Base-by-base conservation (phyloP, 2,113 vertebrate species). In the Oncorhynchus mykiss region DNA sequence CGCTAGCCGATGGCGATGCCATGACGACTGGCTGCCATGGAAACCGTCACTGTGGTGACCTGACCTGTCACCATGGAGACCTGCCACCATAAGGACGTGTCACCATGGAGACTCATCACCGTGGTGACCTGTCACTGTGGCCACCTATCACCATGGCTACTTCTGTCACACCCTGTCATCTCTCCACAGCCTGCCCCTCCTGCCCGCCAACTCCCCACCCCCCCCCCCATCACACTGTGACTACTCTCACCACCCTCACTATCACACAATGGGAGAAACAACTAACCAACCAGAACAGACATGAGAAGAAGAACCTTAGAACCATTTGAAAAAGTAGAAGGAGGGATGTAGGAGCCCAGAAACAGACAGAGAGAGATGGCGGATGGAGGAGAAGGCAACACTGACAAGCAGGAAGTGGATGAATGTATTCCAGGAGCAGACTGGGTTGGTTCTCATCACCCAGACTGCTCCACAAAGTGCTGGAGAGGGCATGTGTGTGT, bases 191-290 rank as follows among this genome's bases (percentile, higher is more conserved):
- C 76, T 79, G n/a, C 67, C 54, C 54, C 12, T 13, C 14, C 27
- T 18, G 31, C 16, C 34, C 34, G 34, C 60, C 51, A 57, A 48
- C 3, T 60, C 66, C 72, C 75, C 75, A 57, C 34, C 64, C 72
- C 39, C n/a, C n/a, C n/a, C n/a, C 70, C 68, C 73, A 83, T 86
- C 84, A 78, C 89, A 89, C 86, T 87, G 88, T 89, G 88, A 91
- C 86, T 79, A 73, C 24, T 73, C 80, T 22, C 59, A 62, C n/a
- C 18, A 24, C 18, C 20, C 54, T 57, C 54, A 57, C 54, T 18
- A 12, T 62, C 20, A 62, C 59, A 8, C 7, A 0, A 24, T 16
- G 4, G 8, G 16, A 62, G n/a, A 6, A 62, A 74, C 75, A 76
- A 51, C 64, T 27, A 57, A 48, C 16, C 25, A 31, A 29, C 39